Evolutionary conservation across 2,113 vertebrate species (phyloP).

Genomic region (Brachyistius frenatus): DNA sequence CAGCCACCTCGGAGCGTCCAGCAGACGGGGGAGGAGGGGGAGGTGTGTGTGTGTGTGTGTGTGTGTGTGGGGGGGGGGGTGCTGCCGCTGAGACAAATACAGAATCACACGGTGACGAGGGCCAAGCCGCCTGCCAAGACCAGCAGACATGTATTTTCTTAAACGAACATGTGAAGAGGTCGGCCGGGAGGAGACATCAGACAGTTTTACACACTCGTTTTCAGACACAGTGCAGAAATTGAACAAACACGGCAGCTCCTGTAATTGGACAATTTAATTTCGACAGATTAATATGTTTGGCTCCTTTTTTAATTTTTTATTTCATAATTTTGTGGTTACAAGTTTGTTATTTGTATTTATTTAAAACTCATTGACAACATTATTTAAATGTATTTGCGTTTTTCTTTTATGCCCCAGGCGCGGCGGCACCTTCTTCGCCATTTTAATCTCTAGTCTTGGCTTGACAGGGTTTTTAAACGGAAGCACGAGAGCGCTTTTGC

Average conservation of each 20-base stretch:
- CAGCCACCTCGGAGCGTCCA: constrained; percentile 42
- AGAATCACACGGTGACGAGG: constrained; percentile 19
- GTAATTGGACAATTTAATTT: not conserved
- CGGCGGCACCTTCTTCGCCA: constrained; percentile 47
- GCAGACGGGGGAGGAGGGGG: not conserved
- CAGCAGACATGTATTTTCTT: constrained; percentile 31
- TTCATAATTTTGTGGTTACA: not conserved
- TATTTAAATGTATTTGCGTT: not conserved
- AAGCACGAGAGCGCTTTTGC: not conserved
- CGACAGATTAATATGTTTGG: not conserved
- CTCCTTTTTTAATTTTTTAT: not conserved
- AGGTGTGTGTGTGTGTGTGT: not conserved
- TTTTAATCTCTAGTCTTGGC: constrained; percentile 15
- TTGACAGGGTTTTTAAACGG: constrained; percentile 3
- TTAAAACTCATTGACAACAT: not conserved
- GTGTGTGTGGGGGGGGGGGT: not conserved
- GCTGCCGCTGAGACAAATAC: constrained; percentile 24
- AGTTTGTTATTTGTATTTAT: not conserved
- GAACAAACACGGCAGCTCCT: not conserved
- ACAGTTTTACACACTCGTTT: not conserved
- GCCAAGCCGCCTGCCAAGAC: constrained; percentile 40
- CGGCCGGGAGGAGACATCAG: not conserved
- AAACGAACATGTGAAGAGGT: constrained; percentile 37
- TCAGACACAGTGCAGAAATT: not conserved
- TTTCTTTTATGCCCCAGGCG: not conserved